Conservation (phyloP, 2,888 invertebrate species). For the Orthosia gracilis region DNA sequence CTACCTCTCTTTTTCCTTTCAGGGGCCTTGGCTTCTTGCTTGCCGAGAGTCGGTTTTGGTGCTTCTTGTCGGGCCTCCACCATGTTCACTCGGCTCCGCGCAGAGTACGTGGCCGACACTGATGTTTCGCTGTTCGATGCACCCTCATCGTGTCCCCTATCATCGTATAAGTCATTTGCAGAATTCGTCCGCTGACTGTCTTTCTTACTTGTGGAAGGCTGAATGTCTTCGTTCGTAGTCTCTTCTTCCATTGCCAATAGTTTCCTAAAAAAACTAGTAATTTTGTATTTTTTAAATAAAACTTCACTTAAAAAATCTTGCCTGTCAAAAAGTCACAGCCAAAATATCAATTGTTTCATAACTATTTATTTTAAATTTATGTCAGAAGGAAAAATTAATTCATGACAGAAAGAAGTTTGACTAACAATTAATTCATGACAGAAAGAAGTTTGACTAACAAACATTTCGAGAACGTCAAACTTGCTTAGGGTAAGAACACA, state of each 20-base stretch:
- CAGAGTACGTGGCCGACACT: slow-evolving; percentile 67
- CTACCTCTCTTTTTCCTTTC: slow-evolving; percentile 63
- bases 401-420: slow-evolving; percentile 34
- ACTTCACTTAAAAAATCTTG: slow-evolving; percentile 47
- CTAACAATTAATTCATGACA: slow-evolving; percentile 5
- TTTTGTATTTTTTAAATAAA: slow-evolving; percentile 70
- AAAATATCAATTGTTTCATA: slow-evolving; percentile 61
- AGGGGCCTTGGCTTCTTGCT: slow-evolving; percentile 57
- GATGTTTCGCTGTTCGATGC: slow-evolving; percentile 68
- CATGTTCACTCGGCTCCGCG: slow-evolving; percentile 68
- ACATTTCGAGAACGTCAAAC: too few relatives aligned
- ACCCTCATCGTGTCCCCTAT: slow-evolving; percentile 60
- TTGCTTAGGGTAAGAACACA: not conserved
- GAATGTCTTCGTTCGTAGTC: slow-evolving; percentile 65
- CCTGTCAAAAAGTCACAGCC: slow-evolving; percentile 49
- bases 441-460: slow-evolving; percentile 32
- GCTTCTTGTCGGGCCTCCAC: slow-evolving; percentile 58
- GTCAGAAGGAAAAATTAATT: slow-evolving; percentile 20
- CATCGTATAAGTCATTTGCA: slow-evolving; percentile 56
- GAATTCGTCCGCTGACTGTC: slow-evolving; percentile 64
- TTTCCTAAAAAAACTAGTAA: slow-evolving; percentile 75
- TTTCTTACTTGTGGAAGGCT: slow-evolving; percentile 75
- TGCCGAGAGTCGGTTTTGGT: slow-evolving; percentile 53
- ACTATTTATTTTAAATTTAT: slow-evolving; percentile 45
- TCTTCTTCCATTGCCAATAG: slow-evolving; percentile 77